phyloP scores from a whole-genome alignment of 1,140 invertebrate genomes.

The Muscidifurax raptorellus region DNA sequence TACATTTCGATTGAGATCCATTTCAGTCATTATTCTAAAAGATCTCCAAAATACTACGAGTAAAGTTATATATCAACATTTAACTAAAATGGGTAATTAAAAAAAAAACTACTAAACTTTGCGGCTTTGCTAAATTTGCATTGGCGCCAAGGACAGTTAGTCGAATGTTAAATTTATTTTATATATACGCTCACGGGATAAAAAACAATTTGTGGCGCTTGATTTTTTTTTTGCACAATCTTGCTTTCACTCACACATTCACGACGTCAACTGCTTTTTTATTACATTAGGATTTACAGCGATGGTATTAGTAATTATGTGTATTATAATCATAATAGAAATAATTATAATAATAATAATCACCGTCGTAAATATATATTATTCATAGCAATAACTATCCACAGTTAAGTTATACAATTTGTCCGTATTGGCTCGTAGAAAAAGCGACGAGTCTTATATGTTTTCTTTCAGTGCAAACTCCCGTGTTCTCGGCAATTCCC shows the following conservation, averaged over 20 bases:
- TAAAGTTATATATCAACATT: not conserved
- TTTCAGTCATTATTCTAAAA: not conserved
- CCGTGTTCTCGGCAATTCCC: slow-evolving; percentile 28
- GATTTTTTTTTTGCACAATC: slow-evolving; percentile 9
- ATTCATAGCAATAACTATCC: slow-evolving; percentile 46
- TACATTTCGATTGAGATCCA: not conserved
- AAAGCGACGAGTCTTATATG: slow-evolving; percentile 24
- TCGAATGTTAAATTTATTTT: slow-evolving; percentile 1
- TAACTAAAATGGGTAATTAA: not conserved
- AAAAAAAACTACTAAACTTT: not conserved
- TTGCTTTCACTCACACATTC: not conserved
- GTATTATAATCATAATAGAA: not conserved
- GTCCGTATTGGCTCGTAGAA: slow-evolving; percentile 23
- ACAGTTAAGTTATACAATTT: slow-evolving; percentile 34
- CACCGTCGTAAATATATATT: slow-evolving; percentile 54
- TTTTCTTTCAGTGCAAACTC: not conserved
- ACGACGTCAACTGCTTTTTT: slow-evolving; percentile 24
- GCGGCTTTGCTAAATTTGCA: not conserved
- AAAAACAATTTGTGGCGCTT: not conserved
- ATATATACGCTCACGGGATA: not conserved
- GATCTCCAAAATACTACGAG: not conserved
- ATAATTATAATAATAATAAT: slow-evolving; percentile 56
- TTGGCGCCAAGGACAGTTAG: not conserved
- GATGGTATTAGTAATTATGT: slow-evolving; percentile 10
- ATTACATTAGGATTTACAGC: slow-evolving; percentile 39